Percentiles rank a stretch among this genome's conserved stretches.
phyloP scores from a whole-genome alignment of 1,140 invertebrate genomes.

The Diorhabda elongata region DNA sequence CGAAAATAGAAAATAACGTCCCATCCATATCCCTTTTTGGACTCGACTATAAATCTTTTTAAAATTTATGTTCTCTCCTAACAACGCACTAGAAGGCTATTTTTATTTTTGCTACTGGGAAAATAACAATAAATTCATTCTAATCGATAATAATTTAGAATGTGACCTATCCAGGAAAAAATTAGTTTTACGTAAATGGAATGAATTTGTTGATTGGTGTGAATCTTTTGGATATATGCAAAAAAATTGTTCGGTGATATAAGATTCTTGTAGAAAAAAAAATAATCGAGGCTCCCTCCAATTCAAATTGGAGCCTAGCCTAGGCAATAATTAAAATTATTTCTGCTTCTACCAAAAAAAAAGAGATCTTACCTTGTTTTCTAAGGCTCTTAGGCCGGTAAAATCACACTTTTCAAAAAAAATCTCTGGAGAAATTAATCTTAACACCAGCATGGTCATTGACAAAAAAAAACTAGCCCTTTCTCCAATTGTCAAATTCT shows the following conservation, averaged over 20 bases:
- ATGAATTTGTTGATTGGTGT: constrained; percentile 11
- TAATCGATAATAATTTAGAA: constrained; percentile 20
- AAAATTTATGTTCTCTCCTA: background rate
- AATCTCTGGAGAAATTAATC: too few relatives aligned
- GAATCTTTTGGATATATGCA: background rate
- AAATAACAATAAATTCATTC: constrained; percentile 21
- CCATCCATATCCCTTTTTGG: constrained; percentile 1
- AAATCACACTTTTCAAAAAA: too few relatives aligned
- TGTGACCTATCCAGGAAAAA: constrained; percentile 17
- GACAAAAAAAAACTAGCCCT: too few relatives aligned
- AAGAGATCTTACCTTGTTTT: too few relatives aligned
- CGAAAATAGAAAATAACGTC: constrained; percentile 1
- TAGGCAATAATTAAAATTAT: too few relatives aligned
- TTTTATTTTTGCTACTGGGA: constrained; percentile 20
- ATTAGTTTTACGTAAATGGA: constrained; percentile 9
- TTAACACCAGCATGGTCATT: too few relatives aligned
- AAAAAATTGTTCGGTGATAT: background rate
- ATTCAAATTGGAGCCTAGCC: too few relatives aligned
- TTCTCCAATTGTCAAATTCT: too few relatives aligned
- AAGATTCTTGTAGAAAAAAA: too few relatives aligned
- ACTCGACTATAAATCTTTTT: background rate
- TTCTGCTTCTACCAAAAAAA: too few relatives aligned
- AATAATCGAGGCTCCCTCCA: too few relatives aligned
- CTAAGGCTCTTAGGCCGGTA: too few relatives aligned
- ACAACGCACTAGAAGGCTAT: background rate